Conservation (phyloP, 2,113 vertebrate species). For the Oostethus manadensis region DNA sequence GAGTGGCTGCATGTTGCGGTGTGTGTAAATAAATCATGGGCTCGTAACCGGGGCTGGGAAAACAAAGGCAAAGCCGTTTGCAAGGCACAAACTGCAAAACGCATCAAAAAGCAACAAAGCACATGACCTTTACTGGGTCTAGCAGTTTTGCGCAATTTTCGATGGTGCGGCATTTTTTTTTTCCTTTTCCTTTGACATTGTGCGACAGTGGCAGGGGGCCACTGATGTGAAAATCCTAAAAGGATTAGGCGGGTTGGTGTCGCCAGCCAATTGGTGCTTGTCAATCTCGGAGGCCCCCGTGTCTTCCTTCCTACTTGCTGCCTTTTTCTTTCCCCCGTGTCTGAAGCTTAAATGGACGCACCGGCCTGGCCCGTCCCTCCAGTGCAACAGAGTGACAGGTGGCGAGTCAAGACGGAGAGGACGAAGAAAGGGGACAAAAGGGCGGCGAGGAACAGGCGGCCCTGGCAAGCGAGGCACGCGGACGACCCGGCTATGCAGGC, state of each 20-base stretch:
- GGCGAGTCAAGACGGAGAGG: conserved; percentile 56
- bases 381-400: conserved; percentile 65
- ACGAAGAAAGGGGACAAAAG: conserved; percentile 54
- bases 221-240: conserved; percentile 74
- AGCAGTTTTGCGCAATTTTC: conserved; percentile 58
- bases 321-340: conserved; percentile 48
- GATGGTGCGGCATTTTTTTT: conserved; percentile 51
- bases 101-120: conserved; percentile 43
- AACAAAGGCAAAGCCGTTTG: conserved; percentile 42
- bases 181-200: conserved; percentile 50
- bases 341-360: conserved; percentile 56
- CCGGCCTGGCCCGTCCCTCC: conserved; percentile 37
- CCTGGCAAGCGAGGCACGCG: conserved; percentile 31
- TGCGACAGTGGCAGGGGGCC: conserved; percentile 65
- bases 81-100: conserved; percentile 41
- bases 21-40: conserved; percentile 75
- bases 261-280: conserved; percentile 75
- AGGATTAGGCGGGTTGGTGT: conserved; percentile 68
- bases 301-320: conserved; percentile 37
- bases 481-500: conserved; percentile 42
- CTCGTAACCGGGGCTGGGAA: conserved; percentile 51
- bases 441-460: conserved; percentile 45
- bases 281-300: conserved; percentile 67
- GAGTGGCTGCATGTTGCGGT: conserved; percentile 47
- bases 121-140: conserved; percentile 35